Base-by-base conservation (phyloP, 2,113 vertebrate genomes). In the Crocuta crocuta region DNA sequence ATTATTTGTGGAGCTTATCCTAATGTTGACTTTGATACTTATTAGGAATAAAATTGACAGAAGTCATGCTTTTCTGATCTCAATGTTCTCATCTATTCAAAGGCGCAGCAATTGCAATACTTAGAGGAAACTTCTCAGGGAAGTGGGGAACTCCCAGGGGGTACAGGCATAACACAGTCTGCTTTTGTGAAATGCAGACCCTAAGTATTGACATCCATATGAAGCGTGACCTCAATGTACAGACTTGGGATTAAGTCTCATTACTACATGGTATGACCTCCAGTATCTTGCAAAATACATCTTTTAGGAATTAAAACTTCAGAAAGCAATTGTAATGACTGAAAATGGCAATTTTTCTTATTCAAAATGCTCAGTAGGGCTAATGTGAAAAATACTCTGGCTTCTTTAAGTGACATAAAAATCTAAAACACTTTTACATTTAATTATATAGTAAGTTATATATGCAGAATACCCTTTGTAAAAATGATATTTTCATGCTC, bases 351-450 rank as follows among this genome's bases (percentile, higher is more conserved):
- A 17, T 43, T 93, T 96, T 82, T 89, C 43, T 45, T 45, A 87
- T 89, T 87, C 70, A 76, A 55, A 95, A 83, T n/a, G 15, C 35
- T 86, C 10, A 82, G 13, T 71, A 73, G 2, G 82, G 55, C 92
- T 39, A 82, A 58, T 63, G 65, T 68, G n/a, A 87, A 28, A 78
- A 50, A 66, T 94, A 6, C 4, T 86, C 65, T 86, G 71, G n/a
- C 58, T 86, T 33, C 35, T 26, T 58, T 95, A 78, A 43, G 23
- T 92, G 12, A 94, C 74, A 33, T 13, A n/a, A 92, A 83, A 81
- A 87, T 78, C 10, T 45, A 79, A 92, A 74, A 88, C 13, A 55
- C 2, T 48, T 79, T 65, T 35, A 55, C 5, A 87, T 80, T 91
- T 81, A 89, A 90, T 92, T 73, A 35, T 10, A 48, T 0, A 90